A percentile compares a stretch with the other conserved stretches of the same genome.
phyloP scores from a whole-genome alignment of 2,797 vertebrate genomes.

The Holocentrus rufus region DNA sequence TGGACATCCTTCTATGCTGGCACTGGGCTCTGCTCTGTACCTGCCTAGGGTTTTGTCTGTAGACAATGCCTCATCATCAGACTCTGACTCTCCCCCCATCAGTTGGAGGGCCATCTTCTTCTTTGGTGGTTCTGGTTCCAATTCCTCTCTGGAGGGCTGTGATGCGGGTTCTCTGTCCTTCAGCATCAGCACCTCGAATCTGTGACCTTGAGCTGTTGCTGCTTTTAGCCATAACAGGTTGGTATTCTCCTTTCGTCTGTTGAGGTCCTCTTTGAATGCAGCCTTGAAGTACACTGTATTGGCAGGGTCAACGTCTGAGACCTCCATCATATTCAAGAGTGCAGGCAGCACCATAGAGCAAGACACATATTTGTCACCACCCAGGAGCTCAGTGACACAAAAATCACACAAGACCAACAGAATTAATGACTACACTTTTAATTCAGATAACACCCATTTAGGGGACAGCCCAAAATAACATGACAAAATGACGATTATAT shows the following conservation, averaged over 20 bases:
- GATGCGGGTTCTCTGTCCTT: slow-evolving; percentile 28
- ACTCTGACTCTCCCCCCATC: slow-evolving; percentile 23
- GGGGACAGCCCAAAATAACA: not conserved
- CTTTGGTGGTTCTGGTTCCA: slow-evolving; percentile 29
- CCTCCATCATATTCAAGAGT: slow-evolving; percentile 7
- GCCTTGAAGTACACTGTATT: slow-evolving; percentile 18
- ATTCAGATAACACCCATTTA: not conserved
- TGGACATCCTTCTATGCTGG: too few species aligned
- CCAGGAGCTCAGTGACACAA: slow-evolving; percentile 41
- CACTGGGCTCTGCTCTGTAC: too few species aligned
- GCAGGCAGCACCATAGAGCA: slow-evolving; percentile 35
- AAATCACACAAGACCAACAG: slow-evolving; percentile 11
- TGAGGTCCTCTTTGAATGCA: slow-evolving; percentile 29
- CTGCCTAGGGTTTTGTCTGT: slow-evolving; percentile 9
- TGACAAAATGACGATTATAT: slow-evolving; percentile 11
- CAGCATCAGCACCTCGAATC: slow-evolving; percentile 40
- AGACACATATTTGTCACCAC: slow-evolving; percentile 29
- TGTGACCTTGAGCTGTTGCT: slow-evolving; percentile 28
- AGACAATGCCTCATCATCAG: slow-evolving; percentile 29
- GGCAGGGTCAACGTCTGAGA: slow-evolving; percentile 38
- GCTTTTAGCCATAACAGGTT: slow-evolving; percentile 43
- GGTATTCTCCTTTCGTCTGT: slow-evolving; percentile 25
- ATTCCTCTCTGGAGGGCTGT: slow-evolving; percentile 17
- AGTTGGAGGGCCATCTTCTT: slow-evolving; percentile 33
- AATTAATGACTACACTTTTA: not conserved